Evolutionary conservation across 2,797 vertebrate genomes (phyloP).

Genomic region (Mormyrus proboscirostris): DNA sequence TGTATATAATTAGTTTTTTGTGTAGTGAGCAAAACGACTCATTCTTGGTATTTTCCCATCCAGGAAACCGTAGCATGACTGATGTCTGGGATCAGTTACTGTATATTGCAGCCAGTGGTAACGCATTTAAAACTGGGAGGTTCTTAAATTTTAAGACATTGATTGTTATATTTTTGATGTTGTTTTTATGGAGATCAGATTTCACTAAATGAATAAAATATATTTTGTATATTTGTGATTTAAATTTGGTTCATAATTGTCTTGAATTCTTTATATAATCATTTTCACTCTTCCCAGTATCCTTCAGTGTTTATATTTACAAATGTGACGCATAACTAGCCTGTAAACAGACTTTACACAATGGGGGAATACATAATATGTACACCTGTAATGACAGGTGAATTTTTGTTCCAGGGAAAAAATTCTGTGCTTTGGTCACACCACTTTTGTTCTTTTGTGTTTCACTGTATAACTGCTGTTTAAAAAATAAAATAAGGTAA

Average conservation of each 20-base stretch:
- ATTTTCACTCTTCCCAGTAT: neutral
- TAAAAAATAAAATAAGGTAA: neutral
- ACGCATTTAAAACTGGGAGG: neutral
- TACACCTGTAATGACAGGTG: neutral
- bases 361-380: neutral
- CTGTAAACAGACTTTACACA: neutral
- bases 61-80: neutral
- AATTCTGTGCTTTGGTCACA: neutral
- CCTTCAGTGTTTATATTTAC: neutral
- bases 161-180: neutral
- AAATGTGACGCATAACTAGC: neutral
- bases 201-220: constrained; percentile 10
- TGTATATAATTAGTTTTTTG: neutral
- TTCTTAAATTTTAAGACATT: neutral
- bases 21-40: neutral
- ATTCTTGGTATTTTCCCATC: neutral
- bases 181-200: neutral
- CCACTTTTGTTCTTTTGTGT: neutral
- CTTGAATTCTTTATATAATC: neutral
- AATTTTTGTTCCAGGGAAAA: neutral
- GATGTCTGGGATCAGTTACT: neutral
- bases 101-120: neutral
- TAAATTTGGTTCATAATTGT: neutral
- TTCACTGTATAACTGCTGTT: neutral
- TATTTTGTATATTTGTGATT: constrained; percentile 10